These are phyloP conservation scores for Myiozetetes cayanensis DNA, from an alignment of 2,113 vertebrate genomes.

Conservation along the genomic window DNA sequence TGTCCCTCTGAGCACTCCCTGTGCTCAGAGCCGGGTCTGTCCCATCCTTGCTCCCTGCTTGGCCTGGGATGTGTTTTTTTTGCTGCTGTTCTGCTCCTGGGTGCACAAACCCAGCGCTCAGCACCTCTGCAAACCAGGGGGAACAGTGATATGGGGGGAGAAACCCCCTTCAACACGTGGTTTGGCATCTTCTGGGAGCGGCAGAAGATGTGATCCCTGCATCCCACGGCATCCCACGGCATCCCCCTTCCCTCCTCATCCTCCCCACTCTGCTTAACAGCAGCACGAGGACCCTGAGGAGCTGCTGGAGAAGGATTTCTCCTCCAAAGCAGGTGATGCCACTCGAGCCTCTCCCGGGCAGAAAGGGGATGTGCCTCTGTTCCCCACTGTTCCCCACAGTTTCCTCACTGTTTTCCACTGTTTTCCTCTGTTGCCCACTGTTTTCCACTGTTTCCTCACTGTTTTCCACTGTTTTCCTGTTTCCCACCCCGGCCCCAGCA, in stretches of 20 bases:
- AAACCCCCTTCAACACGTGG: accelerated
- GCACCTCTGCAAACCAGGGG: not conserved
- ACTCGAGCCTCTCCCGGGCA: accelerated
- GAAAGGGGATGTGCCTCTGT: not conserved
- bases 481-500: not conserved
- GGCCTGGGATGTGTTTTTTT: not conserved
- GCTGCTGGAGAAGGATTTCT: not conserved
- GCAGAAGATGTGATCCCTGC: not conserved
- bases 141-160: not conserved
- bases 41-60: accelerated
- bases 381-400: not conserved
- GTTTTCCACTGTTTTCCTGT: not conserved
- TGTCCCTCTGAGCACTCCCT: accelerated
- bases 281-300: accelerated
- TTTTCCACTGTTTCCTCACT: not conserved
- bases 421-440: not conserved
- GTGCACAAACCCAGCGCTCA: accelerated
- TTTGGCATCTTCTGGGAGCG: not conserved
- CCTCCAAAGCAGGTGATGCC: accelerated
- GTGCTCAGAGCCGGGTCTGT: accelerated
- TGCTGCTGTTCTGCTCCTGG: not conserved
- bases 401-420: too few relatives aligned
- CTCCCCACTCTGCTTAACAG: accelerated
- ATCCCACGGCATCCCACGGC: not conserved
- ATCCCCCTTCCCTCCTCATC: not conserved